Evolutionary conservation across 2,113 vertebrate species (phyloP), one percentile per base, ranked within the genome.

Genomic region (Hepsetus odoe): DNA sequence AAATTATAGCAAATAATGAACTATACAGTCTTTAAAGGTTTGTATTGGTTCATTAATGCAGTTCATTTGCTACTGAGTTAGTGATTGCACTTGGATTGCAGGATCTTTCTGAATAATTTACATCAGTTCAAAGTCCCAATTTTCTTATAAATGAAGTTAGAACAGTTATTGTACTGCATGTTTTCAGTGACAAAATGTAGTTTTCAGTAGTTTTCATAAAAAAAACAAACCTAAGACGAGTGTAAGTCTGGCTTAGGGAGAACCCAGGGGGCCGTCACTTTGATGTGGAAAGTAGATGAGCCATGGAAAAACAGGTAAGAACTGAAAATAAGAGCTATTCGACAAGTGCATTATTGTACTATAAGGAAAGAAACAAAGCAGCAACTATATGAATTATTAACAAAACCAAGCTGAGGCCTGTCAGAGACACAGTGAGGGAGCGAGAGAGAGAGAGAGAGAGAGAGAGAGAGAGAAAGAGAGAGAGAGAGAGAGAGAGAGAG

Each of bases 61-160:
- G 30, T 10, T 72, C 40, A 67, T 42, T 65, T 64, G 33, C 22
- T 40, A 42, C 42, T 38, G 30, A 32, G 30, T 32, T 64, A 79
- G 8, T 82, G 59, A 72, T 73, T 82, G 72, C 79, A 75, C 55
- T 70, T 61, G 32, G 73, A 72, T 77, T 82, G 61, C 61, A 69
- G 18, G 26, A 46, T 12, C 18, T 40, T 33, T 32, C 62, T 67
- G 28, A 74, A 64, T 70, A 55, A 82, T 74, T 56, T 26, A 79
- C 24, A 5, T 5, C 1, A 28, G 53, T 62, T n/a, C 58, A 55
- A 70, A 62, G 11, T 10, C 24, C 33, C n/a, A 49, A 65, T 20
- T 22, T 65, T 65, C 30, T 33, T 9, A 51, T 49, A 9, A 55
- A 55, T 56, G n/a, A 18, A 32, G 35, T 14, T 28, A 42, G 5